Evolutionary conservation across 2,888 invertebrate species (phyloP).

Genomic region (Malachius bipustulatus): DNA sequence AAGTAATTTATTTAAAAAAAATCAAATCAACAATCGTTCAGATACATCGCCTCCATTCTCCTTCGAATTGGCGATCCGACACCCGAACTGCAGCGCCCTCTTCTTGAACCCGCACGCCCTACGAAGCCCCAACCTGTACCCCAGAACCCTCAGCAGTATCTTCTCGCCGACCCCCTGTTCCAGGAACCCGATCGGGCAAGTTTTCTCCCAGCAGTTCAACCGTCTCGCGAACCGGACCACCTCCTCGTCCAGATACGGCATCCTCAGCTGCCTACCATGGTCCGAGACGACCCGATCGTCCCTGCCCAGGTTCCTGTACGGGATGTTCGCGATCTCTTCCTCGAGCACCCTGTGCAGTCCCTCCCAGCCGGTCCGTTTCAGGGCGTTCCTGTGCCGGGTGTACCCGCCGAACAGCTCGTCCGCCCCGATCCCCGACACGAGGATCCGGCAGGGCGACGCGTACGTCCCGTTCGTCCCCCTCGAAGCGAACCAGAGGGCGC

Average conservation of each 20-base stretch:
- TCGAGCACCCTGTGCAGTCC: slow-evolving; percentile 44
- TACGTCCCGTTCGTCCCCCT: slow-evolving; percentile 49
- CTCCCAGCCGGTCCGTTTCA: slow-evolving; percentile 43
- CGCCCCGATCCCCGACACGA: slow-evolving; percentile 87
- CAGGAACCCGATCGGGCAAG: slow-evolving; percentile 37
- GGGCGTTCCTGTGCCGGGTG: slow-evolving; percentile 69
- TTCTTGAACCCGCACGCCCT: slow-evolving; percentile 65
- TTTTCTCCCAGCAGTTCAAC: slow-evolving; percentile 54
- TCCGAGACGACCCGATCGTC: slow-evolving; percentile 90
- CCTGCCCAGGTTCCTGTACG: slow-evolving; percentile 81
- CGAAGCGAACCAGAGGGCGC: slow-evolving; percentile 95
- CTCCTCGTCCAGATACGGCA: slow-evolving; percentile 68
- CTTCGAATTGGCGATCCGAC: slow-evolving; percentile 81
- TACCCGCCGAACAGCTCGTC: slow-evolving; percentile 97
- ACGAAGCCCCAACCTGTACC: slow-evolving; percentile 52
- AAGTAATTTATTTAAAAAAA: slow-evolving; percentile 2
- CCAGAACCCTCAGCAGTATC: slow-evolving; percentile 65
- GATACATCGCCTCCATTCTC: slow-evolving; percentile 78
- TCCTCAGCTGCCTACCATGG: slow-evolving; percentile 72
- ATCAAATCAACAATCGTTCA: slow-evolving; percentile 15
- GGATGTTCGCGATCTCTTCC: slow-evolving; percentile 75
- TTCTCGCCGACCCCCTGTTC: slow-evolving; percentile 88
- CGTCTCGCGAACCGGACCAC: slow-evolving; percentile 50
- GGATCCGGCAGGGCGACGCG: slow-evolving; percentile 52
- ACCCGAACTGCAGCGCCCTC: slow-evolving; percentile 94